Evolutionary conservation across 2,797 vertebrate genomes (phyloP).

Genomic region (Pampus argenteus): DNA sequence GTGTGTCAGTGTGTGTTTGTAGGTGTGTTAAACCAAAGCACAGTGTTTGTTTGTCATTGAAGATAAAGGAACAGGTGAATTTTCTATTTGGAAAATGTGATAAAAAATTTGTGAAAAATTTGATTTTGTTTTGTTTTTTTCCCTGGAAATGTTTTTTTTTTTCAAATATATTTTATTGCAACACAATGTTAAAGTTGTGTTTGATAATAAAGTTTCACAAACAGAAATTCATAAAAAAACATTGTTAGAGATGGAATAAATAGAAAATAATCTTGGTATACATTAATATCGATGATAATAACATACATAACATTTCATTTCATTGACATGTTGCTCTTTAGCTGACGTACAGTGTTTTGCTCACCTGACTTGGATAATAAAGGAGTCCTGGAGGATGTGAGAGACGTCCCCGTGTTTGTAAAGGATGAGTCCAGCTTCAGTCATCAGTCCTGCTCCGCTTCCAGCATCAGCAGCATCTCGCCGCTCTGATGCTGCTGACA

Average conservation of each 20-base stretch:
- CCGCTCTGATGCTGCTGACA: conserved; percentile 33
- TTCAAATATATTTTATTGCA: no score
- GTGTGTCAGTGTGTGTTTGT: no score
- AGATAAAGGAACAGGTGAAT: no score
- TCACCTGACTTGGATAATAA: no score
- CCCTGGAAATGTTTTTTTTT: no score
- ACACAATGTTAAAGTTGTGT: no score
- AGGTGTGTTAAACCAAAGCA: no score
- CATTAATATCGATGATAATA: neutral
- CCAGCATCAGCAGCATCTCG: conserved; percentile 29
- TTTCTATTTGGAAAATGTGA: no score
- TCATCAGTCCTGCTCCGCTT: conserved; percentile 42
- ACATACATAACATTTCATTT: neutral
- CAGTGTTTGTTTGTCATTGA: no score
- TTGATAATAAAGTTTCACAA: neutral
- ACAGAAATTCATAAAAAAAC: neutral
- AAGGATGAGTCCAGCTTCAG: conserved; percentile 12
- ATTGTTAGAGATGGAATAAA: neutral
- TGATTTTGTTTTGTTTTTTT: no score
- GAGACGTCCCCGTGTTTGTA: neutral
- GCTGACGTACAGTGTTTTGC: neutral
- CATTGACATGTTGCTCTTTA: neutral
- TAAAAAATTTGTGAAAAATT: no score
- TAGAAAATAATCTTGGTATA: neutral
- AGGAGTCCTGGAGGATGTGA: no score